Evolutionary conservation across 2,113 vertebrate genomes (phyloP), one percentile per base, ranked within the genome.

Genomic region (rabbit (Oryctolagus cuniculus)): DNA sequence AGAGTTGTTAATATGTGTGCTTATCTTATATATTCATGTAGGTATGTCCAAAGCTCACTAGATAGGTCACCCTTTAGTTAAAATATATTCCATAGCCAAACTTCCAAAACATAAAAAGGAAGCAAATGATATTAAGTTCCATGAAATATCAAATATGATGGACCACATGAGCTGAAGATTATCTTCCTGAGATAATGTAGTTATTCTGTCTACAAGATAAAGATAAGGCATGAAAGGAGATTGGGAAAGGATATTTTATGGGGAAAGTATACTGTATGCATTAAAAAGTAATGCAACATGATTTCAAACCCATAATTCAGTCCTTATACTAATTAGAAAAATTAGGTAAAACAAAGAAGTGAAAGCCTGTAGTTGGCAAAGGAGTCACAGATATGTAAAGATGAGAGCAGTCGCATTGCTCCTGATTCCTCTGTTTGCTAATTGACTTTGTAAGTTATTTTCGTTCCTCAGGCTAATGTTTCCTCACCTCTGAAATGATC

Each of bases 121-220:
- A 94, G 73, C 0, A 84, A 85, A 67, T 61, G 66, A 67, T 69
- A 58, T 82, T 22, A 13, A 44, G 2, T 77, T 67, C 12, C 17
- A 82, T 88, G 67, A 87, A 93, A 70, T 53, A 92, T 90, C 34
- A 78, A 72, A 82, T 67, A 61, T 49, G 38, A 55, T 63, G 44
- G 66, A 80, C 3, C n/a, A 38, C 53, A 3, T 82, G 55, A 73
- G 2, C 4, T 44, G 55, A 85, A 81, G 12, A 49, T 13, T 82
- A 1, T 79, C 79, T 61, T 64, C 16, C 7, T 29, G 7, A 69
- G 0, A 66, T 2, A 61, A 83, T 34, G 25, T 19, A 29, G 17
- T 34, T 82, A 31, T 51, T 7, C 3, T 15, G 4, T 74, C 15
- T 80, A 53, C 0, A 29, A 66, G 8, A 53, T 24, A 80, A 63